Evolutionary conservation across 2,797 vertebrate species (phyloP).

Genomic region (Aphelocoma californica): DNA sequence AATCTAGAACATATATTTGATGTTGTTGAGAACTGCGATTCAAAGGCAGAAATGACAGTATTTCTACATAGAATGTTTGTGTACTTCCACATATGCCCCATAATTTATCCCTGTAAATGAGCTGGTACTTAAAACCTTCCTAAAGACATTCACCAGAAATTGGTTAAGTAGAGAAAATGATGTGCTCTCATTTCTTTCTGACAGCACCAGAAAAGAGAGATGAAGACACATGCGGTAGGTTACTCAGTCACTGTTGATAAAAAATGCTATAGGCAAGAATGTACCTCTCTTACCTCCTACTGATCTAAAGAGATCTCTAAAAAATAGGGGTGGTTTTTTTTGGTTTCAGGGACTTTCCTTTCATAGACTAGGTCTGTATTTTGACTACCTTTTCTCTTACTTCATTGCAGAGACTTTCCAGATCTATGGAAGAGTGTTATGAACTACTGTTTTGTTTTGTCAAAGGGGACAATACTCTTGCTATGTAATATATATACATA

Average conservation of each 20-base stretch:
- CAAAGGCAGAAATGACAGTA: background rate
- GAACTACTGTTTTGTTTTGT: background rate
- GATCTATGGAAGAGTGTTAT: background rate
- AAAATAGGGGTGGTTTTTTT: background rate
- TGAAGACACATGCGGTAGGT: constrained; percentile 57
- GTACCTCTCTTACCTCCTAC: background rate
- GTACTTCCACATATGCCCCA: background rate
- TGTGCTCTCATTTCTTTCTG: constrained; percentile 60
- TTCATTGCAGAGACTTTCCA: background rate
- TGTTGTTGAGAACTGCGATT: background rate
- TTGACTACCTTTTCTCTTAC: background rate
- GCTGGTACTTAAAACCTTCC: background rate
- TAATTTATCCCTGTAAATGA: background rate
- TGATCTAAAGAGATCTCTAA: background rate
- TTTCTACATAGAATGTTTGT: background rate
- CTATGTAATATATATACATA: background rate
- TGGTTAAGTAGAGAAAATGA: constrained; percentile 51
- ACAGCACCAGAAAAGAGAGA: constrained; percentile 66
- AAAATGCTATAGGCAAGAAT: background rate
- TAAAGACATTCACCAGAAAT: background rate
- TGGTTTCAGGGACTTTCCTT: background rate
- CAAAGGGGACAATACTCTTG: background rate
- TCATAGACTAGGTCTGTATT: background rate
- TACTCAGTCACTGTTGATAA: constrained; percentile 16
- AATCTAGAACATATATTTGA: background rate